Percentiles rank a stretch among this genome's conserved stretches.
Evolutionary conservation across 2,888 invertebrate genomes (phyloP).

Genomic region (Orthonychiurus folsomi): DNA sequence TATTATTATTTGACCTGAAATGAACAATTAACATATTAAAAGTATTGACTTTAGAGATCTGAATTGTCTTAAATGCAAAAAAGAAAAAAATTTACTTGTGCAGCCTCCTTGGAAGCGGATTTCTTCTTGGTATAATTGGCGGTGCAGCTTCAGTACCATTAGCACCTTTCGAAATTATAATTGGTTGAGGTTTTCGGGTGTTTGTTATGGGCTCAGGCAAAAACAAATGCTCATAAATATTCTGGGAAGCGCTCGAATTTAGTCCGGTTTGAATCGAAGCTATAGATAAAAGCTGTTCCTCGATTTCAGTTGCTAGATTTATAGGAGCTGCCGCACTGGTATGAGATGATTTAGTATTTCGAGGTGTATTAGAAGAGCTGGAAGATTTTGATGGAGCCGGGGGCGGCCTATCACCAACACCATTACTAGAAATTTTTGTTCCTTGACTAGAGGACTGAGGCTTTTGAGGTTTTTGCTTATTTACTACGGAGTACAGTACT

Average conservation of each 20-base stretch:
- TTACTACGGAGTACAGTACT: not conserved
- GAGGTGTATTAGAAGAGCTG: not conserved
- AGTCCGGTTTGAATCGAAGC: not conserved
- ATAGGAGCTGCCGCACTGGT: not conserved
- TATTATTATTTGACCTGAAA: slow-evolving; percentile 12
- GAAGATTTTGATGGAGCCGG: slow-evolving; percentile 3
- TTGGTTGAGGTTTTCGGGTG: not conserved
- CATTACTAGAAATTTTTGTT: not conserved
- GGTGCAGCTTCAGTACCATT: slow-evolving; percentile 13
- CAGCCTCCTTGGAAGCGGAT: slow-evolving; percentile 17
- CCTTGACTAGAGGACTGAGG: not conserved
- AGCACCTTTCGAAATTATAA: slow-evolving; percentile 9
- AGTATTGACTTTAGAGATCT: no score
- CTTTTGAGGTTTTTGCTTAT: not conserved
- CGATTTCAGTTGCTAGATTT: not conserved
- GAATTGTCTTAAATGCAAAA: no score
- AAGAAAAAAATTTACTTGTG: slow-evolving; percentile 19
- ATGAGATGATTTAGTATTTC: not conserved
- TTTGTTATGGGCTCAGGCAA: slow-evolving; percentile 17
- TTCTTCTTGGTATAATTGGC: slow-evolving; percentile 22
- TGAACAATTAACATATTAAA: no score
- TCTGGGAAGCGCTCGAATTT: slow-evolving; percentile 26
- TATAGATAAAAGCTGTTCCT: not conserved
- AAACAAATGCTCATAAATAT: slow-evolving; percentile 37
- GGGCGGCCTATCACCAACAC: not conserved